Percentiles rank a stretch among this genome's conserved stretches.
Conservation (phyloP, 1,140 invertebrate genomes). For the Vanessa tameamea region DNA sequence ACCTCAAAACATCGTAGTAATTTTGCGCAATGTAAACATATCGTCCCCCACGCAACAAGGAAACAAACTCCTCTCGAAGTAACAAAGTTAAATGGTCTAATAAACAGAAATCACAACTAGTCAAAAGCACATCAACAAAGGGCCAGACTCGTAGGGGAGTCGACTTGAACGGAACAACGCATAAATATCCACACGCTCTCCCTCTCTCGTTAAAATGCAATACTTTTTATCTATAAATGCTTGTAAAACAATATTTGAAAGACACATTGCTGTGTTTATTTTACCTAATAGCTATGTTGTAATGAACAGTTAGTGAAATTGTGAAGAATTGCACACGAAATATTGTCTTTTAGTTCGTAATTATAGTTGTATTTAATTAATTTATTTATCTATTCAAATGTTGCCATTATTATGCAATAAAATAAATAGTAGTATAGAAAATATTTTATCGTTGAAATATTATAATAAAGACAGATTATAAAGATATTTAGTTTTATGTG, state of each 20-base stretch:
- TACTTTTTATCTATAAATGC: slow-evolving; percentile 30
- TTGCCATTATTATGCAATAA: no score
- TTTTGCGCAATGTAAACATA: slow-evolving; percentile 20
- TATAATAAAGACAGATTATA: no score
- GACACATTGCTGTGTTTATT: background rate
- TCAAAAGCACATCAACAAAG: slow-evolving; percentile 75
- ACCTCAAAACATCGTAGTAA: background rate
- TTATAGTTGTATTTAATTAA: no score
- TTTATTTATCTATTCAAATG: no score
- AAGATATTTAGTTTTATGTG: no score
- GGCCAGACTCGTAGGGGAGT: slow-evolving; percentile 43
- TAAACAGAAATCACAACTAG: slow-evolving; percentile 73
- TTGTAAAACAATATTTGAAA: slow-evolving; percentile 5
- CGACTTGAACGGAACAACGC: slow-evolving; percentile 52
- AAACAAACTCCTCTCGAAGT: slow-evolving; percentile 24
- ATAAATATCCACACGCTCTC: slow-evolving; percentile 56
- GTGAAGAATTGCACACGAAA: no score
- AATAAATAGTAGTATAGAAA: no score
- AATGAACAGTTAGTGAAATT: no score
- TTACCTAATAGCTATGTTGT: background rate
- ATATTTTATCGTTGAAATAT: no score
- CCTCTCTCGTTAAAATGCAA: slow-evolving; percentile 33
- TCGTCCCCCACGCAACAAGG: slow-evolving; percentile 25
- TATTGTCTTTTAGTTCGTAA: no score
- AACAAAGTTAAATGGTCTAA: slow-evolving; percentile 66